These are phyloP conservation scores for Corythornis cristatus DNA, from an alignment of 2,113 vertebrate species.

Conservation along the genomic window DNA sequence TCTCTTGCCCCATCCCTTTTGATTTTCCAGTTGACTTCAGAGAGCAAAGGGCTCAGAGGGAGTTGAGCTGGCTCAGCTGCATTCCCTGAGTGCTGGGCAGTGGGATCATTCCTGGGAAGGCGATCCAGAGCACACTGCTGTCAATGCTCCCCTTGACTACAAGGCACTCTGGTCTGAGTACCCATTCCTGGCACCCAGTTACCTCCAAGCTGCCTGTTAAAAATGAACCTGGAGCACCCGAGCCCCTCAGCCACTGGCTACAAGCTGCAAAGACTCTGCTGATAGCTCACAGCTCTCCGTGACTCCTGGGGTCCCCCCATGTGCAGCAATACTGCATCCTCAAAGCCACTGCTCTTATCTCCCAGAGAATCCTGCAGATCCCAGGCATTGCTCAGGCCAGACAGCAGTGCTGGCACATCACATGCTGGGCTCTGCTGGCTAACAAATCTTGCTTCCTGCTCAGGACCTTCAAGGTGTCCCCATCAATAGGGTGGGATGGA, in stretches of 20 bases:
- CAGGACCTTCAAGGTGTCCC: accelerated
- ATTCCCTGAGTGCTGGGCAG: background rate
- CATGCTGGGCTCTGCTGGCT: background rate
- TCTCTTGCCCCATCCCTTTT: background rate
- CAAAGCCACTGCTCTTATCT: background rate
- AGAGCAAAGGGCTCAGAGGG: background rate
- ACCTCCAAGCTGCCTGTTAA: background rate
- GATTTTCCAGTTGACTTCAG: background rate
- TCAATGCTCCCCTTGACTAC: accelerated
- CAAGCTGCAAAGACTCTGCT: background rate
- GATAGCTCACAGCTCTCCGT: background rate
- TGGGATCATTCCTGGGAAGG: background rate
- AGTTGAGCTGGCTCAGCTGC: background rate
- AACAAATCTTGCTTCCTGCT: background rate
- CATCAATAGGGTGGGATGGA: accelerated
- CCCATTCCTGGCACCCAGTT: background rate
- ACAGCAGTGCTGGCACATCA: accelerated
- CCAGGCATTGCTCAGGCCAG: background rate
- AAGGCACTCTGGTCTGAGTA: accelerated
- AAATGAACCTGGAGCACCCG: accelerated
- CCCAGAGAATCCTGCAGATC: background rate
- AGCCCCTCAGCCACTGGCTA: background rate
- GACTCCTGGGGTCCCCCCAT: background rate
- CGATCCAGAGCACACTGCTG: background rate
- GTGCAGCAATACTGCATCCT: background rate